Evolutionary conservation across 2,113 vertebrate species (phyloP).

Genomic region (Menidia beryllina): DNA sequence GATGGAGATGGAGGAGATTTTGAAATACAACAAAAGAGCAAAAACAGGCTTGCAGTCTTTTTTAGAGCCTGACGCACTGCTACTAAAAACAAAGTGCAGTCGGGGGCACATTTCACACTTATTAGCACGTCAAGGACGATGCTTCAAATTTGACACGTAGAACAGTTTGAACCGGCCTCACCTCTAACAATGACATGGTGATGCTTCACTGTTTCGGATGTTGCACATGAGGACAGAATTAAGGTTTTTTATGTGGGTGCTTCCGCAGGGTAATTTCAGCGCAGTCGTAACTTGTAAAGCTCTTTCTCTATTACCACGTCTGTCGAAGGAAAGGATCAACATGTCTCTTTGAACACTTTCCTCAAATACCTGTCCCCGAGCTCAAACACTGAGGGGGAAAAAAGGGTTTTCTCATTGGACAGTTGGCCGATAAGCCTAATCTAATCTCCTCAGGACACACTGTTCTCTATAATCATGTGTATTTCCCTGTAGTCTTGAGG

Average conservation of each 20-base stretch:
- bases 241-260: too few species aligned
- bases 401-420: not conserved
- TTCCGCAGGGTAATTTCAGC: too few species aligned
- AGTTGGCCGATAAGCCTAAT: slow-evolving; percentile 10
- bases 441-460: slow-evolving; percentile 11
- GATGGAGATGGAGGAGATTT: not conserved
- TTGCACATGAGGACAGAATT: too few species aligned
- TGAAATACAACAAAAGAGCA: not conserved
- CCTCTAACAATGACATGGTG: too few species aligned
- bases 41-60: not conserved
- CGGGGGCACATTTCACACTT: too few species aligned
- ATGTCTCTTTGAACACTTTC: not conserved
- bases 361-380: slow-evolving; percentile 1
- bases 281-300: too few species aligned
- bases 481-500: not conserved
- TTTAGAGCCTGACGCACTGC: not conserved
- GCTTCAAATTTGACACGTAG: not conserved
- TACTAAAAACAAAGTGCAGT: not conserved
- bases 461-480: not conserved
- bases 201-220: too few species aligned
- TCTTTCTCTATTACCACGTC: too few species aligned
- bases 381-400: not conserved
- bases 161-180: not conserved
- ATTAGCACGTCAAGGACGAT: not conserved
- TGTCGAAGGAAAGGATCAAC: too few species aligned